phyloP scores from a whole-genome alignment of 1,140 invertebrate species.

The Leptinotarsa undecemlineata region DNA sequence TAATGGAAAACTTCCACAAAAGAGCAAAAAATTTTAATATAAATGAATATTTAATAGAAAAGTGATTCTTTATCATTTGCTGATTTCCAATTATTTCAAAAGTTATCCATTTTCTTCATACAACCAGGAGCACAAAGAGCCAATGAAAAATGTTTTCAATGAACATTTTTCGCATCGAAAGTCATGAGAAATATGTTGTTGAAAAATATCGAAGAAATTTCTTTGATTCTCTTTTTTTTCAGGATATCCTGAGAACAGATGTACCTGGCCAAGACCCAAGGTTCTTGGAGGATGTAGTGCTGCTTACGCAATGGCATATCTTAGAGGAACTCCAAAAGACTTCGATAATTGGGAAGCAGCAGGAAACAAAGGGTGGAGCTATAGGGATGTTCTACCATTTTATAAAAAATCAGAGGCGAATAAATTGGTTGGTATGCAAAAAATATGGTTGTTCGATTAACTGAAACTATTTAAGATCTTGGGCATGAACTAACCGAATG shows the following conservation, averaged over 20 bases:
- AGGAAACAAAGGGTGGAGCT: slow-evolving; percentile 45
- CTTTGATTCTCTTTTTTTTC: background rate
- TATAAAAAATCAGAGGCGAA: slow-evolving; percentile 62
- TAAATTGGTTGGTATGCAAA: slow-evolving; percentile 51
- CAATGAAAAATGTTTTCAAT: background rate
- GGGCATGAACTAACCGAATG: too few species aligned
- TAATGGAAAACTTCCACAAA: too few species aligned
- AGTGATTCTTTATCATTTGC: background rate
- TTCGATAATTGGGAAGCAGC: slow-evolving; percentile 67
- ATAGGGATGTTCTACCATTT: slow-evolving; percentile 57
- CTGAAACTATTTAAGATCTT: too few species aligned
- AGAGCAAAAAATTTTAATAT: too few species aligned
- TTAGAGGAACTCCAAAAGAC: slow-evolving; percentile 68
- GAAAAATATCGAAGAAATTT: background rate
- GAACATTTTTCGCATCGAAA: background rate
- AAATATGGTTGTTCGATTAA: background rate
- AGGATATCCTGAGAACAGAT: slow-evolving; percentile 45
- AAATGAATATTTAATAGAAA: too few species aligned
- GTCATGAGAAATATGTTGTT: background rate
- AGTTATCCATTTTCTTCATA: too few species aligned
- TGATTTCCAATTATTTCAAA: background rate
- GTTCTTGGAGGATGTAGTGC: slow-evolving; percentile 62
- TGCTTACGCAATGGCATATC: slow-evolving; percentile 72
- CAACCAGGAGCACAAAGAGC: background rate
- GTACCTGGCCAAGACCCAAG: slow-evolving; percentile 61